Evolutionary conservation across 2,888 invertebrate genomes (phyloP).

Genomic region (Hydrotaea diabolus): DNA sequence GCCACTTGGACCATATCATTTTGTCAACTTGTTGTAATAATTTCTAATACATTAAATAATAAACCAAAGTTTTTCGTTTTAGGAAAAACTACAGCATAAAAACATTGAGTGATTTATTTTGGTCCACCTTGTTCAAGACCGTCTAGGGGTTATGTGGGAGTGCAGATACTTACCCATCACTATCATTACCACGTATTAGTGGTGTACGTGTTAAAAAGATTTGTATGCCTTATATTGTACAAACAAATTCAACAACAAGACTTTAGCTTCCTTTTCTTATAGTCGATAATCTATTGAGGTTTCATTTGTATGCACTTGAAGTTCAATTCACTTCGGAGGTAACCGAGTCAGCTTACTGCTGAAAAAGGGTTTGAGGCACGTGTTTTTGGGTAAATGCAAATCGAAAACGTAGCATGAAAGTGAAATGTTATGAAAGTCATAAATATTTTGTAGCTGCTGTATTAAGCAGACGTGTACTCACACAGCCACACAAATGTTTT

Average conservation of each 20-base stretch:
- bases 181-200: slow-evolving; percentile 12
- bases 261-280: background rate
- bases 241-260: too few species aligned
- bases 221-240: background rate
- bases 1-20: too few species aligned
- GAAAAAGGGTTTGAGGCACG: slow-evolving; percentile 42
- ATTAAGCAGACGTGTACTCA: background rate
- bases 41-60: too few species aligned
- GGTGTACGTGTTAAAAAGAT: slow-evolving; percentile 40
- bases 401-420: slow-evolving; percentile 12
- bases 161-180: background rate
- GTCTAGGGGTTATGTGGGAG: too few species aligned
- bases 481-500: background rate
- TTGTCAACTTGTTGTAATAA: too few species aligned
- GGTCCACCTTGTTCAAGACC: too few species aligned
- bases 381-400: background rate
- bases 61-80: too few species aligned
- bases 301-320: slow-evolving; percentile 20
- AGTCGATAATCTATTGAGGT: background rate
- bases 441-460: background rate
- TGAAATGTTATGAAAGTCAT: slow-evolving; percentile 52
- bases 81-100: too few species aligned
- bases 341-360: background rate
- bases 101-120: too few species aligned
- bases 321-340: background rate